Base-by-base conservation (phyloP, 1,140 invertebrate species). In the Eupristina koningsbergeri region DNA sequence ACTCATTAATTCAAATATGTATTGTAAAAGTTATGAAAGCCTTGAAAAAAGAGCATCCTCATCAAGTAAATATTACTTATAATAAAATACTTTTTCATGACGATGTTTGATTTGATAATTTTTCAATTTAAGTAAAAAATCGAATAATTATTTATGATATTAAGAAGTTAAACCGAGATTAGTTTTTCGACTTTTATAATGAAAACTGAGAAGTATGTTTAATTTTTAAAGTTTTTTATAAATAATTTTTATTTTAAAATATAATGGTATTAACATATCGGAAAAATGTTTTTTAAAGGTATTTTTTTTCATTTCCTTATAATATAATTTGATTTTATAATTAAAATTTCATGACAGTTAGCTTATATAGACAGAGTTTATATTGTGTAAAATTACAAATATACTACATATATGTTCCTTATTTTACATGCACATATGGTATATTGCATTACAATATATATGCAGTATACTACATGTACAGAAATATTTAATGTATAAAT, bases 1-100 rank as follows among this genome's bases (percentile, higher is more conserved):
- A 61, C 11, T 74, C 47, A 45, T 61, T 47, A 47, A 34, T 58
- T 69, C 67, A 69, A 71, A 41, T 31, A 39, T 80, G 71, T 31
- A 53, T 39, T 29, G n/a, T 29, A 71, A 53, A 39, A 19, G 63
- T 69, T 22, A 7, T 47, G 17, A 26, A 36, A 41, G 50, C 22
- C 3, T 71, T 17, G 0, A 9, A 41, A 34, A 41, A 64, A 63
- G 58, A 8, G 39, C 9, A 58, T 36, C 8, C 6, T 76, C 34
- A 11, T 8, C 8, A 36, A 53, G 22, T 5, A 34, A 15, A 58
- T 58, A 75, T 19, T 22, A 75, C 13, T 45, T 75, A 22, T 61
- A 77, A 19, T 34, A 61, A 8, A 61, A 5, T 77, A n/a, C n/a
- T n/a, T n/a, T n/a, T n/a, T n/a, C n/a, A n/a, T 61, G 11, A 39